Conservation (phyloP, 2,797 vertebrate species). For the Microcaecilia unicolor region DNA sequence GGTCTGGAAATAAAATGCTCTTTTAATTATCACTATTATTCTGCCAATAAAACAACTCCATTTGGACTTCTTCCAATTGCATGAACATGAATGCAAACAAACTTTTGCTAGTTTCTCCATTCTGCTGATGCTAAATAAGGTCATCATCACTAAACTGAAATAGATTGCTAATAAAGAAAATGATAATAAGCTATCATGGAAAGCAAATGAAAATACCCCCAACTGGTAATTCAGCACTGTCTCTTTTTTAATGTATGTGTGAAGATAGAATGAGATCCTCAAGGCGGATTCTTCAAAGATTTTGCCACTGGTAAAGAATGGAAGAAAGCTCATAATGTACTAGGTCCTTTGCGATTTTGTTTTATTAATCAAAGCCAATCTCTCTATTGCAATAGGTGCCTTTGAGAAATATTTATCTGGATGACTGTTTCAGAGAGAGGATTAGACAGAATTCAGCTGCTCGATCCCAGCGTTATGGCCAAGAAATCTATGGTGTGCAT, state of each 20-base stretch:
- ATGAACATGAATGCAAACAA: constrained; percentile 7
- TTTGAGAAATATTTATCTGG: constrained; percentile 8
- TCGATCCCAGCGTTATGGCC: too few relatives aligned
- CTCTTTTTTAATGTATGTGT: constrained; percentile 21
- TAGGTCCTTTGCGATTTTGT: constrained; percentile 10
- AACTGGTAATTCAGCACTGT: constrained; percentile 27
- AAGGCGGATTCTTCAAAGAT: too few relatives aligned
- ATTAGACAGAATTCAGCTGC: too few relatives aligned
- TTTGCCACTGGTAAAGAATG: too few relatives aligned
- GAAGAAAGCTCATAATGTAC: too few relatives aligned
- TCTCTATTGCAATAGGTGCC: constrained; percentile 20
- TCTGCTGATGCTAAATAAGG: constrained; percentile 26
- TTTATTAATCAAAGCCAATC: constrained; percentile 20
- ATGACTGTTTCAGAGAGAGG: too few relatives aligned
- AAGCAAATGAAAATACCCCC: constrained; percentile 37
- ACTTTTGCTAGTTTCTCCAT: constrained; percentile 12
- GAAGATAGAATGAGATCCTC: constrained; percentile 29
- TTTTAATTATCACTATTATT: too few relatives aligned
- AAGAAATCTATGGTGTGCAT: too few relatives aligned
- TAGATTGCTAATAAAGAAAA: constrained; percentile 17
- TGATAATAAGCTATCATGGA: constrained; percentile 26
- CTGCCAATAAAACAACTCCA: too few relatives aligned
- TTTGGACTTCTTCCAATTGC: constrained; percentile 2
- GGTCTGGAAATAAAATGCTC: too few relatives aligned
- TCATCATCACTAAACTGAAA: constrained; percentile 5